Base-by-base conservation (phyloP, 92 coral and sea anemone genomes). In the Porites rus region DNA sequence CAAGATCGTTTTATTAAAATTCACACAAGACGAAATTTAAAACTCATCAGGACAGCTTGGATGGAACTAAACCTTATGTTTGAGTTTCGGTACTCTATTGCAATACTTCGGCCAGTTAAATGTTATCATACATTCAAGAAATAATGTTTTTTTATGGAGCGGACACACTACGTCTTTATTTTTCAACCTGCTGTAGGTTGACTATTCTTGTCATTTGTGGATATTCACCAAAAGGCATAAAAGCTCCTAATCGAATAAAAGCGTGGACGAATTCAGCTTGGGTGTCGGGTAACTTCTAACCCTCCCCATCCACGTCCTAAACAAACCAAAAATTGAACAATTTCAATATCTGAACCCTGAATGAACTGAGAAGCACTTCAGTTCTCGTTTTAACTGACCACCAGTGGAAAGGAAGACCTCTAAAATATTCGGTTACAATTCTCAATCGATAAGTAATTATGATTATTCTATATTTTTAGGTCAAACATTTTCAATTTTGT, bases 21-120 rank as follows among this genome's bases (percentile, higher is more conserved):
- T 81, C 68, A 56, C 21, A 6, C n/a, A n/a, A 13, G 38, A 4
- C 69, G 53, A 59, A 38, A 38, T 38, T 56, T 69, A 14, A 17
- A 54, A 28, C 20, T 1, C 19, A 13, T 31, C 46, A 19, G 20
- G 22, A 31, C 86, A 58, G 56, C 68, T 70, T 59, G 59, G 21
- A 54, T 59, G 38, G 11, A 58, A 58, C 59, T 46, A 20, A 17
- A 79, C 52, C 51, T 20, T 8, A 12, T 50, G 61, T 79, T 67
- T 66, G 75, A 7, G 53, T 67, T 63, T 63, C 70, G 63, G 60
- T n/a, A 63, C 65, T 52, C 51, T 43, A n/a, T 8, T 11, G 84
- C 75, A 79, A 66, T 52, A 19, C 62, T 11, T 67, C 21, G 25
- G 12, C 24, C 24, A 11, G 10, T 51, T 66, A 51, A 46, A 11